Conservation (phyloP, 2,113 vertebrate species). For the Suncus etruscus region DNA sequence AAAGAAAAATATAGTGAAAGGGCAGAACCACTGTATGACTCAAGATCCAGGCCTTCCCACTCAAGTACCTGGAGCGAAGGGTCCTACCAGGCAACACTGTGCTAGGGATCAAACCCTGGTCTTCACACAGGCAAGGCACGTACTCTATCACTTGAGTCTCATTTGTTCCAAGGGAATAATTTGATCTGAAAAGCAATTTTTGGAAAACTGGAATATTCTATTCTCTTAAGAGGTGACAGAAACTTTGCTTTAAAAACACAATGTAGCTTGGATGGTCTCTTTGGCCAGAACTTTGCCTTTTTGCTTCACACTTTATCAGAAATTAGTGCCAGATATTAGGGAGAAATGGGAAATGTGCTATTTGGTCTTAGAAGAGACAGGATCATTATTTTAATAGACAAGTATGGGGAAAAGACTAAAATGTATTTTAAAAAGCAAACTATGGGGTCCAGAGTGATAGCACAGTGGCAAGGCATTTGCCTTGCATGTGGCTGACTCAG, state of each 20-base stretch:
- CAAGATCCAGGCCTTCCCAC: too few species aligned
- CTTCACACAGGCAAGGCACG: too few species aligned
- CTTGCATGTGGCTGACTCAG: too few species aligned
- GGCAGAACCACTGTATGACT: too few species aligned
- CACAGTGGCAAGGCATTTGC: too few species aligned
- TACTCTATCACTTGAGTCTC: too few species aligned
- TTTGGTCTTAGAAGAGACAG: constrained; percentile 3
- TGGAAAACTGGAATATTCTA: not conserved
- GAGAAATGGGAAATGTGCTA: constrained; percentile 34
- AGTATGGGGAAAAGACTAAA: not conserved
- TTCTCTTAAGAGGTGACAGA: not conserved
- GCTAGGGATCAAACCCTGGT: too few species aligned
- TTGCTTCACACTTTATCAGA: not conserved
- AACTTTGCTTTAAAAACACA: not conserved
- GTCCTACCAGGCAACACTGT: too few species aligned
- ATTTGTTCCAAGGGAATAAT: not conserved
- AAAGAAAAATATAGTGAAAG: too few species aligned
- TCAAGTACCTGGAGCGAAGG: too few species aligned
- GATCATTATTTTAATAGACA: not conserved
- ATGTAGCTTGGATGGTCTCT: accelerated
- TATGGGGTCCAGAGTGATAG: not conserved
- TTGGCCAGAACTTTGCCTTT: not conserved
- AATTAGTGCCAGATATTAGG: not conserved
- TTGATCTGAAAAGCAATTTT: not conserved
- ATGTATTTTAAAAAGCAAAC: not conserved